Percentiles rank a stretch among this genome's conserved stretches.
Conservation (phyloP, 2,888 invertebrate genomes). For the Nycteola revayana region DNA sequence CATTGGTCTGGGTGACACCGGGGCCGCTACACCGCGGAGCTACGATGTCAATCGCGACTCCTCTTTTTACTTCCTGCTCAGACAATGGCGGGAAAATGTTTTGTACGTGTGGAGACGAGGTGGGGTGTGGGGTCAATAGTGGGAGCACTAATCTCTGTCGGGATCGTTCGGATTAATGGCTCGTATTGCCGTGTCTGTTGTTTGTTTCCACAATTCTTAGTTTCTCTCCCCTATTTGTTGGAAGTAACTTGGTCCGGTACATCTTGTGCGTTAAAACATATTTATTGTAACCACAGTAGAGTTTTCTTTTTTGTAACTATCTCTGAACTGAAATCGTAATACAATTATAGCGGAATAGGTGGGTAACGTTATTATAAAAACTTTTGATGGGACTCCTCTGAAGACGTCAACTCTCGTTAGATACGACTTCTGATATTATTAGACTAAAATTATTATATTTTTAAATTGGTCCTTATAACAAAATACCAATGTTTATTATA, state of each 20-base stretch:
- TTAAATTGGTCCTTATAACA: no score
- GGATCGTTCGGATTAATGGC: constrained; percentile 76
- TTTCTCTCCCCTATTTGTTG: constrained; percentile 59
- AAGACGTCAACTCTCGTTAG: no score
- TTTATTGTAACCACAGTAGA: constrained; percentile 24
- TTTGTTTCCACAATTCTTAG: constrained; percentile 65
- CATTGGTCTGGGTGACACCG: constrained; percentile 32
- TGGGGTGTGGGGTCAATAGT: constrained; percentile 64
- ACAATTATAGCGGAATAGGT: no score
- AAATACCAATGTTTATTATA: no score
- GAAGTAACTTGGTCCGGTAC: constrained; percentile 52
- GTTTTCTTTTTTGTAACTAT: constrained; percentile 2
- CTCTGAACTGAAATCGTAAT: background rate
- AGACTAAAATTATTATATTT: no score
- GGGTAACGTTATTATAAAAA: no score
- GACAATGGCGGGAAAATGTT: constrained; percentile 76
- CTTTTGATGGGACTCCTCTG: no score
- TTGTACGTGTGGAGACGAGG: constrained; percentile 60
- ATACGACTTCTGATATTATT: no score
- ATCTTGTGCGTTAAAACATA: constrained; percentile 37
- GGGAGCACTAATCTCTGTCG: constrained; percentile 74
- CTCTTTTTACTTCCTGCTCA: constrained; percentile 67
- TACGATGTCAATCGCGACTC: constrained; percentile 68
- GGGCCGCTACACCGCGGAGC: constrained; percentile 36
- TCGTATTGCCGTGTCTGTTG: constrained; percentile 74